phyloP scores from a whole-genome alignment of 2,113 vertebrate species.

The Dicentrarchus labrax region DNA sequence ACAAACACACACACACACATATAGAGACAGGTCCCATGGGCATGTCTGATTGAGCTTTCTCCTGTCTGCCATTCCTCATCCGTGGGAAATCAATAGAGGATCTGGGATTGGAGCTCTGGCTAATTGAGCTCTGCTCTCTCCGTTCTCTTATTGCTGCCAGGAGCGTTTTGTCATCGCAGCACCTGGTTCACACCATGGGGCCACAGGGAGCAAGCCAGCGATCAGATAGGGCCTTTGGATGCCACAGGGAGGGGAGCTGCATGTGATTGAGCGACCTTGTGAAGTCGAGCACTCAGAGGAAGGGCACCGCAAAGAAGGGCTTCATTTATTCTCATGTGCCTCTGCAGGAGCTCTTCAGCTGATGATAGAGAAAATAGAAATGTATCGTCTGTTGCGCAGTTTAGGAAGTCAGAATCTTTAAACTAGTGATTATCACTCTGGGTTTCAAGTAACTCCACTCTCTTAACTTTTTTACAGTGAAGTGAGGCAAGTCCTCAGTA shows the following conservation, averaged over 20 bases:
- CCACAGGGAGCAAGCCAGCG: constrained; percentile 49
- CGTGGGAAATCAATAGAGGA: constrained; percentile 84
- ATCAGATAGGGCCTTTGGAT: constrained; percentile 69
- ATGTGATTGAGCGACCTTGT: constrained; percentile 74
- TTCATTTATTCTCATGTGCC: constrained; percentile 47
- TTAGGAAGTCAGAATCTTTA: constrained; percentile 1
- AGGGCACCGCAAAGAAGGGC: constrained; percentile 42
- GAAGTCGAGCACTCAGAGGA: constrained; percentile 53
- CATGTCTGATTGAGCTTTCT: constrained; percentile 84
- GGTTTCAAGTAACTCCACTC: background rate
- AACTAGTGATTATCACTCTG: background rate
- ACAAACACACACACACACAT: background rate
- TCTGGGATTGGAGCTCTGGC: constrained; percentile 80
- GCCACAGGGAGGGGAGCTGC: constrained; percentile 56
- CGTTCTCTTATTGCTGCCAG: constrained; percentile 81
- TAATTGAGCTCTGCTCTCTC: constrained; percentile 85
- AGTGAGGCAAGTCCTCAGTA: constrained; percentile 5
- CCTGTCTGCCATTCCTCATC: constrained; percentile 85
- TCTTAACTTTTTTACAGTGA: background rate
- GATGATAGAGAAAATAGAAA: constrained; percentile 19
- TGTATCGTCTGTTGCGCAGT: constrained; percentile 1
- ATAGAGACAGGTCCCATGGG: constrained; percentile 65
- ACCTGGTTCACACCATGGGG: constrained; percentile 76
- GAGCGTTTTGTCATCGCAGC: constrained; percentile 82
- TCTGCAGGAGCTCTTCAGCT: constrained; percentile 38